Percentiles rank a stretch among this genome's conserved stretches.
These are phyloP conservation scores for Urophycis tenuis DNA, from an alignment of 2,797 vertebrate species.

Conservation along the genomic window DNA sequence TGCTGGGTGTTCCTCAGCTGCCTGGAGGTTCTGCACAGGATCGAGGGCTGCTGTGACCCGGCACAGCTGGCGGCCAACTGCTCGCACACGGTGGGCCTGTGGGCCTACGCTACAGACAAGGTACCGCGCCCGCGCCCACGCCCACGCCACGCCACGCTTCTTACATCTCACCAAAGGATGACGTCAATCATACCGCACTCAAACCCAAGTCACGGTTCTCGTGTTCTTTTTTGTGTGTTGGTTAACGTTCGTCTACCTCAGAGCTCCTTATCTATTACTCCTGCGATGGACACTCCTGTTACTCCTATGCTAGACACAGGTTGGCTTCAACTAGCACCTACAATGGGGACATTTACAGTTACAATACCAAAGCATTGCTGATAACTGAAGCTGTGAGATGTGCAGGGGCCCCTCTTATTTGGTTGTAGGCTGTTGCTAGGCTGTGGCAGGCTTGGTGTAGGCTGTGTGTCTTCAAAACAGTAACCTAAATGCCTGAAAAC, in stretches of 20 bases:
- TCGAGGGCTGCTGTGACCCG: slow-evolving; percentile 91
- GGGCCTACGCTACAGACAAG: slow-evolving; percentile 97
- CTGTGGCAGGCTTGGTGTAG: no score
- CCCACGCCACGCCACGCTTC: background rate
- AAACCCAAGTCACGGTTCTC: background rate
- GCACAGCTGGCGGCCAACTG: slow-evolving; percentile 87
- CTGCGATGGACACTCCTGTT: no score
- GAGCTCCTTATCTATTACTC: background rate
- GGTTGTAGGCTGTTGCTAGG: no score
- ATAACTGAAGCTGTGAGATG: no score
- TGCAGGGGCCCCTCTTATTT: no score
- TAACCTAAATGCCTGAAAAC: no score
- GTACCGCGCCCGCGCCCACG: no score
- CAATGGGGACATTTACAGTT: background rate
- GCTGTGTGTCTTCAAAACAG: no score
- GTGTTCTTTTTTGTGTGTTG: background rate
- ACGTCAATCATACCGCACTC: no score
- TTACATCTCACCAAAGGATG: background rate
- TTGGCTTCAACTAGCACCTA: background rate
- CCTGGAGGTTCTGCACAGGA: slow-evolving; percentile 93
- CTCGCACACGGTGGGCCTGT: slow-evolving; percentile 91
- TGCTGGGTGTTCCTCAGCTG: slow-evolving; percentile 99
- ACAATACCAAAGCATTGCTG: no score
- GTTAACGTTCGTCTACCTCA: background rate
- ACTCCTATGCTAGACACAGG: no score